These are phyloP conservation scores for Eptesicus fuscus DNA, from an alignment of 2,113 vertebrate genomes.

Conservation along the genomic window DNA sequence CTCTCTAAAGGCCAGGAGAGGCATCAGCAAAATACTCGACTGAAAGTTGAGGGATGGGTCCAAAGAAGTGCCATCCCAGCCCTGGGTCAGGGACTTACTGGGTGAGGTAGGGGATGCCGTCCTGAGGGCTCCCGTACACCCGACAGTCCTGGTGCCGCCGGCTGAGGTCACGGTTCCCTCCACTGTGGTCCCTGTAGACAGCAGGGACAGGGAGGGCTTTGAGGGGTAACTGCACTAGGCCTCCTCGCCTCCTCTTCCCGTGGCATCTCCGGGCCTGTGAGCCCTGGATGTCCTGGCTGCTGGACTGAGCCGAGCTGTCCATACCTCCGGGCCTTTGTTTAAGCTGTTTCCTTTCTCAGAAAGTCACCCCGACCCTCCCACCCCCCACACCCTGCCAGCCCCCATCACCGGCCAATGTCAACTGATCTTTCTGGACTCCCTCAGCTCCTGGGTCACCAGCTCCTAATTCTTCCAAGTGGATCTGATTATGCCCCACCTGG, in stretches of 20 bases:
- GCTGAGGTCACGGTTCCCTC: slow-evolving; percentile 90
- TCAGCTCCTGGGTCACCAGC: not conserved
- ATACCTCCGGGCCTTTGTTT: not conserved
- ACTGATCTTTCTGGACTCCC: not conserved
- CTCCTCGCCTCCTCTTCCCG: not conserved
- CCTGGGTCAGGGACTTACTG: slow-evolving; percentile 85
- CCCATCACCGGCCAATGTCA: not conserved
- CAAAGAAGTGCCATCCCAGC: not conserved
- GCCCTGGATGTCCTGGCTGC: not conserved
- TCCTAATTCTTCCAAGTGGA: not conserved
- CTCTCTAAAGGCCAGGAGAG: not conserved
- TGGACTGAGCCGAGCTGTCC: not conserved
- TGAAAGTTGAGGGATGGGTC: not conserved
- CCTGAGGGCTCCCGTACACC: slow-evolving; percentile 91
- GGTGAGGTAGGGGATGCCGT: slow-evolving; percentile 94
- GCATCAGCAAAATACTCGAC: not conserved
- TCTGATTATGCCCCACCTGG: not conserved
- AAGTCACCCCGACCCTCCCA: rapidly evolving
- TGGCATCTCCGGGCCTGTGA: not conserved
- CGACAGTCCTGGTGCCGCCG: slow-evolving; percentile 86
- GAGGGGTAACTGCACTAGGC: not conserved
- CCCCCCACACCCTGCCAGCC: not conserved
- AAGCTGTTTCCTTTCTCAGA: not conserved
- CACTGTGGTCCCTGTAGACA: slow-evolving; percentile 93
- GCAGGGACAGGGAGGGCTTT: not conserved